A percentile compares a stretch with the other conserved stretches of the same genome.
Evolutionary conservation across 1,140 invertebrate genomes (phyloP).

Genomic region (Zaprionus nigranus): DNA sequence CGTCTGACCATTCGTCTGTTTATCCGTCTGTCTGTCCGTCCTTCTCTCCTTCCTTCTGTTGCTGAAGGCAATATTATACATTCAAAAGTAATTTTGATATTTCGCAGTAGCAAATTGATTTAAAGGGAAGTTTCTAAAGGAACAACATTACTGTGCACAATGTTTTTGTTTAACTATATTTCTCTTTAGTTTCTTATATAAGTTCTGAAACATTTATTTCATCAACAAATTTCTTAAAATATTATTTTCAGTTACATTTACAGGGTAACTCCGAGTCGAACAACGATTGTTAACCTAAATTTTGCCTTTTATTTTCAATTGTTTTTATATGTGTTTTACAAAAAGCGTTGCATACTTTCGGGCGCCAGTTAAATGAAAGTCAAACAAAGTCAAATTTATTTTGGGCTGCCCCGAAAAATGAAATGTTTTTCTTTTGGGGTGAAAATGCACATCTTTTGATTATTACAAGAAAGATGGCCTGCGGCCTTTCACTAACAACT

Average conservation of each 20-base stretch:
- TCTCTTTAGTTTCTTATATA: too few species aligned
- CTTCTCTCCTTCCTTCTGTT: too few species aligned
- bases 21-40: too few species aligned
- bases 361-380: not conserved
- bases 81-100: too few species aligned
- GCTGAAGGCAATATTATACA: too few species aligned
- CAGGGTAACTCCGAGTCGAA: not conserved
- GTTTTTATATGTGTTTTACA: not conserved
- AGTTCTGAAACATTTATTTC: too few species aligned
- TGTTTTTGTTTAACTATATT: too few species aligned
- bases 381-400: not conserved
- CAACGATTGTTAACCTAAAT: not conserved
- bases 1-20: too few species aligned
- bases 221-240: too few species aligned
- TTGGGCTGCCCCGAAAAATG: not conserved
- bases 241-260: not conserved
- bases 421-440: not conserved
- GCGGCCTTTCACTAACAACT: not conserved
- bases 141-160: too few species aligned
- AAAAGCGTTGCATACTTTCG: not conserved
- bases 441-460: constrained; percentile 5
- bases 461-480: not conserved
- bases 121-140: too few species aligned
- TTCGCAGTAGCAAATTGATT: too few species aligned
- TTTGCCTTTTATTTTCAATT: not conserved